A percentile compares a stretch with the other conserved stretches of the same genome.
These are phyloP conservation scores for Leiothrix lutea DNA, from an alignment of 2,113 vertebrate species.

Conservation along the genomic window DNA sequence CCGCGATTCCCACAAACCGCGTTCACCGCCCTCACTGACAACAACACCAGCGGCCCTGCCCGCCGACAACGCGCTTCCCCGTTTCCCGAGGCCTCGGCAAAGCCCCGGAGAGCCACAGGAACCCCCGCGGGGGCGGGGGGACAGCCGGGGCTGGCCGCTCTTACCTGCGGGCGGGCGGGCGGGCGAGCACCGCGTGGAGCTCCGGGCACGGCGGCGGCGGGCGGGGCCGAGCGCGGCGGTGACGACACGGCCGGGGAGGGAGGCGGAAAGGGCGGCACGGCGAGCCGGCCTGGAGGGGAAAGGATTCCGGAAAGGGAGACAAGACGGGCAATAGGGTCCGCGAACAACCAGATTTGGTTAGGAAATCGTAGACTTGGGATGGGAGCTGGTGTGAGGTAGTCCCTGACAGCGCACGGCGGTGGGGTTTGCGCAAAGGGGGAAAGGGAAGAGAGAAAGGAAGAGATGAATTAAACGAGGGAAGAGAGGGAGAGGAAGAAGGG, in stretches of 20 bases:
- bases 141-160: background rate
- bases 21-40: rapidly evolving
- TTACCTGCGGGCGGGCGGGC: background rate
- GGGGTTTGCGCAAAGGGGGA: background rate
- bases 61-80: rapidly evolving
- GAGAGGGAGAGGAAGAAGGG: too few relatives aligned
- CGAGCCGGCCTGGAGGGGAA: rapidly evolving
- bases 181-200: too few relatives aligned
- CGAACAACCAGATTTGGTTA: rapidly evolving
- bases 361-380: rapidly evolving
- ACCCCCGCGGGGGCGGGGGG: too few relatives aligned
- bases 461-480: background rate
- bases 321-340: rapidly evolving
- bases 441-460: background rate
- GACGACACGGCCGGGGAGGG: background rate
- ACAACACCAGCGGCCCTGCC: rapidly evolving
- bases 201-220: rapidly evolving
- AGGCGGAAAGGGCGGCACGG: background rate
- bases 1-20: rapidly evolving
- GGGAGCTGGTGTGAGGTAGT: rapidly evolving
- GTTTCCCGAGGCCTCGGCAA: background rate
- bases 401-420: background rate
- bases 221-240: background rate
- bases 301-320: rapidly evolving
- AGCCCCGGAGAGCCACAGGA: rapidly evolving